Conservation (phyloP, 2,888 invertebrate genomes). For the Asteroscopus sphinx region DNA sequence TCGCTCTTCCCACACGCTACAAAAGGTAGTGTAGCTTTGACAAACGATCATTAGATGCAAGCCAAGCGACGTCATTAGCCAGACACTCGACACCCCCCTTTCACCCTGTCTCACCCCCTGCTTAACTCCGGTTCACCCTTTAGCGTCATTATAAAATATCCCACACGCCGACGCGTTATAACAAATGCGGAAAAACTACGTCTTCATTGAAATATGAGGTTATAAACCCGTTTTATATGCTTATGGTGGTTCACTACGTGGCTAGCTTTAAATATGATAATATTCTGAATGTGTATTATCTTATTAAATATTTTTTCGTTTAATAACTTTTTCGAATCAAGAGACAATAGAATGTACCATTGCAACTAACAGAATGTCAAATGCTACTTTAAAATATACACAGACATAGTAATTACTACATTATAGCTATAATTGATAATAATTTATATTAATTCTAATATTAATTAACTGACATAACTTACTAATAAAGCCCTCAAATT, state of each 20-base stretch:
- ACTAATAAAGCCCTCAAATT: no score
- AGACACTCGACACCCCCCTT: constrained; percentile 52
- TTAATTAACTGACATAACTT: no score
- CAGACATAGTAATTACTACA: no score
- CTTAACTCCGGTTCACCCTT: constrained; percentile 5
- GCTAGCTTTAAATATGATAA: constrained; percentile 34
- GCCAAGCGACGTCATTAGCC: constrained; percentile 60
- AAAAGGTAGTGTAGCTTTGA: constrained; percentile 51
- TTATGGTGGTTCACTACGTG: constrained; percentile 24
- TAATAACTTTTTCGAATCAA: no score
- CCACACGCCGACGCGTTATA: constrained; percentile 53
- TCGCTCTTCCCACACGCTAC: constrained; percentile 15
- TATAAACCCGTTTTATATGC: constrained; percentile 55
- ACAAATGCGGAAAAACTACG: constrained; percentile 53
- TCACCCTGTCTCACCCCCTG: neutral
- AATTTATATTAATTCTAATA: no score
- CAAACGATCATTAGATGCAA: constrained; percentile 62
- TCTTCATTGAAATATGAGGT: constrained; percentile 56
- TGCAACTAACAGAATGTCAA: no score
- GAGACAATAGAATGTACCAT: no score
- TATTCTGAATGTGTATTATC: constrained; percentile 29
- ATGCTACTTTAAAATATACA: no score
- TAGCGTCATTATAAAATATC: constrained; percentile 55
- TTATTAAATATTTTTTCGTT: no score
- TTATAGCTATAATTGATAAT: no score